A percentile compares a stretch with the other conserved stretches of the same genome.
phyloP scores from a whole-genome alignment of 1,140 invertebrate genomes.

The Steinernema khuongi region DNA sequence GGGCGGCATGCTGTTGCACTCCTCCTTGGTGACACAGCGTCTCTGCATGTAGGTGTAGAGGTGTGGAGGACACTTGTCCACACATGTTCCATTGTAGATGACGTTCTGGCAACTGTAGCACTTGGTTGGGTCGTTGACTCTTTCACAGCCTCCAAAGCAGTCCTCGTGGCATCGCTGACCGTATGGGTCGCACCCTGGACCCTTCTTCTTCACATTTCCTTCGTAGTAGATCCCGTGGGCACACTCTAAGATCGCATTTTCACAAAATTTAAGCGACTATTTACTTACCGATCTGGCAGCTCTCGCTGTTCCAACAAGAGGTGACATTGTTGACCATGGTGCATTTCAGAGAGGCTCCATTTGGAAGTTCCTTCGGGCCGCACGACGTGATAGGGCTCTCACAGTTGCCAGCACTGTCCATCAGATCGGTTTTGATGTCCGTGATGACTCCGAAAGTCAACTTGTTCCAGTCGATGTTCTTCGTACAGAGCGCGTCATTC shows the following conservation, averaged over 20 bases:
- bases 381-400: too few relatives aligned
- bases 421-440: slow-evolving; percentile 34
- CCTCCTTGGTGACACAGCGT: slow-evolving; percentile 70
- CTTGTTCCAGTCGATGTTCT: slow-evolving; percentile 77
- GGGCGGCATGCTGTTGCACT: slow-evolving; percentile 68
- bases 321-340: slow-evolving; percentile 51
- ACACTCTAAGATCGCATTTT: not conserved
- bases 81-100: slow-evolving; percentile 65
- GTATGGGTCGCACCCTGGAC: slow-evolving; percentile 53
- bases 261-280: slow-evolving; percentile 21
- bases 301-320: slow-evolving; percentile 71
- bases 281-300: slow-evolving; percentile 58
- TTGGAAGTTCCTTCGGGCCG: slow-evolving; percentile 41
- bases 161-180: slow-evolving; percentile 66
- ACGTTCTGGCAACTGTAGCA: slow-evolving; percentile 73
- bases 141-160: slow-evolving; percentile 77
- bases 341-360: too few relatives aligned
- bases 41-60: slow-evolving; percentile 67
- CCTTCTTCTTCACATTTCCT: slow-evolving; percentile 38
- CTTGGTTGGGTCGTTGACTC: slow-evolving; percentile 61
- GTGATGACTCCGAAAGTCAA: slow-evolving; percentile 53
- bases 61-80: slow-evolving; percentile 67
- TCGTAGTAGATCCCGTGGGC: slow-evolving; percentile 5
- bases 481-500: slow-evolving; percentile 77
- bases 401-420: too few relatives aligned